phyloP scores from a whole-genome alignment of 2,888 invertebrate genomes.

The Halictus quadricinctus region DNA sequence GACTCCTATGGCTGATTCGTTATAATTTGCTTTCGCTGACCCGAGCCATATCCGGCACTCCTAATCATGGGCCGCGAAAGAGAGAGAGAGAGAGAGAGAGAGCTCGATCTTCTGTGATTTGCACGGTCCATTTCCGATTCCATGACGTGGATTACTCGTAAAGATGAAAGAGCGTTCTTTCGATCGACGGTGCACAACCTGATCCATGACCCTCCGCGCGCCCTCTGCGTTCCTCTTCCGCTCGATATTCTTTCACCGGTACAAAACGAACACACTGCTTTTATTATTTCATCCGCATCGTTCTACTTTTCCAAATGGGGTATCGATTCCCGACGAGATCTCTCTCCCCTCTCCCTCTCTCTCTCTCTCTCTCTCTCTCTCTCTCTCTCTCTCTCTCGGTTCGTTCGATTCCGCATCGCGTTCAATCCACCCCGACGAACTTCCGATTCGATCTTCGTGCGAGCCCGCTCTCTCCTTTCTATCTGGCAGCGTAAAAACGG shows the following conservation, averaged over 20 bases:
- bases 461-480: not conserved
- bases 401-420: not conserved
- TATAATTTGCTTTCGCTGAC: constrained; percentile 49
- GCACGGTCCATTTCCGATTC: constrained; percentile 51
- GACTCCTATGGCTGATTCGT: constrained; percentile 39
- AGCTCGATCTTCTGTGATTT: constrained; percentile 42
- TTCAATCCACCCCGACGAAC: not conserved
- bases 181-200: constrained; percentile 14
- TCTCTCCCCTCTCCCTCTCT: not conserved
- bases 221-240: not conserved
- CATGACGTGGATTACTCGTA: constrained; percentile 48
- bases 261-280: constrained; percentile 17
- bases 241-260: constrained; percentile 11
- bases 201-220: constrained; percentile 4
- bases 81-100: too few species aligned
- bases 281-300: constrained; percentile 31
- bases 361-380: not conserved
- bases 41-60: constrained; percentile 15
- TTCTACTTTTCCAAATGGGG: constrained; percentile 39
- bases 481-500: not conserved
- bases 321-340: constrained; percentile 27
- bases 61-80: constrained; percentile 28
- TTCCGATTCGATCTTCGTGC: not conserved
- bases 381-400: not conserved
- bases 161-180: constrained; percentile 46